These are phyloP conservation scores for Anneissia japonica DNA, from an alignment of 35 echinoderm and acorn worm genomes.

Conservation along the genomic window DNA sequence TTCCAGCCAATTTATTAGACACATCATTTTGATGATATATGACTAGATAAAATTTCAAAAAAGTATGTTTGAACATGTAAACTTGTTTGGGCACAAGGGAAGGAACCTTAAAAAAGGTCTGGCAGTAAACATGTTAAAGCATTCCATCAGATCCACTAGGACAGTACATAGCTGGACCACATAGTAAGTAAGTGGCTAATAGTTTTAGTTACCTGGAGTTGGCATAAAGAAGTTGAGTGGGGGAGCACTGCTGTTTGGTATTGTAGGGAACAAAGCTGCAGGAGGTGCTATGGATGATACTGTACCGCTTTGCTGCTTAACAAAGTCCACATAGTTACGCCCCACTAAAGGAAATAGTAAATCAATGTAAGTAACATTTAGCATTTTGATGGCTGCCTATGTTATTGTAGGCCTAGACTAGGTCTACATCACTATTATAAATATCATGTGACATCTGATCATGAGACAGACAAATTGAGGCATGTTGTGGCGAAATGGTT, in stretches of 20 bases:
- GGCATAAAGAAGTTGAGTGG: conserved; percentile 74
- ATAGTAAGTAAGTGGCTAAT: neutral
- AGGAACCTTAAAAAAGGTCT: too few relatives aligned
- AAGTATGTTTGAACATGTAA: too few relatives aligned
- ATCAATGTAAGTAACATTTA: neutral
- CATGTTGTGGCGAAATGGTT: neutral
- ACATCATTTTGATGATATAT: too few relatives aligned
- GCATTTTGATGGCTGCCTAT: too few relatives aligned
- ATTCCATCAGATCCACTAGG: too few relatives aligned
- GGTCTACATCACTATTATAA: too few relatives aligned
- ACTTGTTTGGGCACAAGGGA: too few relatives aligned
- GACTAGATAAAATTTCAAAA: too few relatives aligned
- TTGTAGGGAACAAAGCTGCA: conserved; percentile 27
- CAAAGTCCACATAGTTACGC: conserved; percentile 65
- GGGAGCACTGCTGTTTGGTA: conserved; percentile 11
- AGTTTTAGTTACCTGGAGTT: conserved; percentile 36
- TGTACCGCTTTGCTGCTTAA: conserved; percentile 24
- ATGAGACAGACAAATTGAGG: neutral
- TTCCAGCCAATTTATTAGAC: too few relatives aligned
- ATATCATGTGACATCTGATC: neutral
- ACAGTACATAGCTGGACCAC: neutral
- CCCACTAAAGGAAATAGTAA: conserved; percentile 14
- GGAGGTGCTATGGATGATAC: neutral
- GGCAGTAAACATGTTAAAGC: too few relatives aligned
- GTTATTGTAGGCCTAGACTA: too few relatives aligned